Evolutionary conservation across 2,888 invertebrate genomes (phyloP).

Genomic region (Epinotia demarniana): DNA sequence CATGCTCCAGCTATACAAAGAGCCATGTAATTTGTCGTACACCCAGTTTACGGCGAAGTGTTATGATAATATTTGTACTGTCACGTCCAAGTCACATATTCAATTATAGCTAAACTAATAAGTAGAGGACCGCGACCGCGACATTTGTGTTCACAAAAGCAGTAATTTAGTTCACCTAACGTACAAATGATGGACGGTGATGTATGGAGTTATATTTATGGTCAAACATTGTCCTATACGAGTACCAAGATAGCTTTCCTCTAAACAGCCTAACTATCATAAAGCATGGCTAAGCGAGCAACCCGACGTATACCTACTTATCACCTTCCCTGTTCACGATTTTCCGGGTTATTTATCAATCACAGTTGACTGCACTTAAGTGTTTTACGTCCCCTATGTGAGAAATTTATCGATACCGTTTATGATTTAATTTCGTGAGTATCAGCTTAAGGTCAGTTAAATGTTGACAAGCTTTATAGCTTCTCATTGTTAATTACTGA

Average conservation of each 20-base stretch:
- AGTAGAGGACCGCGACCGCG: no score
- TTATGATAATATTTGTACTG: no score
- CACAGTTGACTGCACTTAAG: conserved; percentile 37
- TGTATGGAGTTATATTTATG: not conserved
- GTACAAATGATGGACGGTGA: not conserved
- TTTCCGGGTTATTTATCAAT: conserved; percentile 49
- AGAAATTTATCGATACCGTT: conserved; percentile 40
- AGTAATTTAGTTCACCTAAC: not conserved
- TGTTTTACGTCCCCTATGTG: conserved; percentile 40
- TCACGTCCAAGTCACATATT: no score
- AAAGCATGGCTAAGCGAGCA: conserved; percentile 44
- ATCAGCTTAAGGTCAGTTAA: conserved; percentile 3
- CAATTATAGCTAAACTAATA: no score
- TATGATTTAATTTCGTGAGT: conserved; percentile 10
- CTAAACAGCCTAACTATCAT: conserved; percentile 45
- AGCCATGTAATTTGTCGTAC: no score
- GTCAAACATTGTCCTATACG: conserved; percentile 36
- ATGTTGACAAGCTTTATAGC: conserved; percentile 21
- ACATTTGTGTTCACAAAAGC: not conserved
- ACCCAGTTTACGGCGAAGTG: no score
- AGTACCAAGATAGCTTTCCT: conserved; percentile 20
- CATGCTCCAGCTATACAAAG: no score
- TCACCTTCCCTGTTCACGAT: conserved; percentile 49
- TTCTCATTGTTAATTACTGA: conserved; percentile 19
- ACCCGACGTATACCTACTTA: conserved; percentile 48